These are phyloP conservation scores for Platycnemis pennipes DNA, from an alignment of 2,888 invertebrate species.

Conservation along the genomic window DNA sequence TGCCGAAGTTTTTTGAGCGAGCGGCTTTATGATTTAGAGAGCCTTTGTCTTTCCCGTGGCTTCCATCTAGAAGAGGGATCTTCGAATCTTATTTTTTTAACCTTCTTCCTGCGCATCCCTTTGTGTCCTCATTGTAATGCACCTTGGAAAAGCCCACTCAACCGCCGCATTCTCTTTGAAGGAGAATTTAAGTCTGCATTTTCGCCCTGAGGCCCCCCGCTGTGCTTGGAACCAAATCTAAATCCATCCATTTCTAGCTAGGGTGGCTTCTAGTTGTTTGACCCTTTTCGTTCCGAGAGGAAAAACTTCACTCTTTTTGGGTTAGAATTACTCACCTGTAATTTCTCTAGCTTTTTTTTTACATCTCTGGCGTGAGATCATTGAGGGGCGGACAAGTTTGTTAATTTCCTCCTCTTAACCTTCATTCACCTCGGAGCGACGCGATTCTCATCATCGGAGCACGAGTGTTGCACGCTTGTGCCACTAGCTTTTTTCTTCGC, in stretches of 20 bases:
- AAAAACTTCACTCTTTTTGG: neutral
- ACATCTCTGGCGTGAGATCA: neutral
- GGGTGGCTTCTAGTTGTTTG: neutral
- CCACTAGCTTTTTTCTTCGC: neutral
- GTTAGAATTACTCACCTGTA: neutral
- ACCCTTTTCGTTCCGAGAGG: neutral
- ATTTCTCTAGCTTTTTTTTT: neutral
- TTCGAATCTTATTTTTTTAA: neutral
- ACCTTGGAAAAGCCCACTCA: neutral
- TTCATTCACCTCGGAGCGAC: neutral
- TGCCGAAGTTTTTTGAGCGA: neutral
- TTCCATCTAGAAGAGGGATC: neutral
- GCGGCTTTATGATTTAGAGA: constrained; percentile 22
- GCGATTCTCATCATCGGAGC: constrained; percentile 31
- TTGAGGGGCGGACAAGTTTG: neutral
- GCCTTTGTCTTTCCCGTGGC: neutral
- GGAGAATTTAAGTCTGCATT: neutral
- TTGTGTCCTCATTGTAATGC: constrained; percentile 51
- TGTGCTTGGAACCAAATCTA: neutral
- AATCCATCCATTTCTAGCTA: neutral
- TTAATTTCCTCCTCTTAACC: neutral
- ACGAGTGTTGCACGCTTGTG: neutral
- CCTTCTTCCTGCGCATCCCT: neutral
- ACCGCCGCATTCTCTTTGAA: constrained; percentile 38
- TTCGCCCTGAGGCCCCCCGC: neutral